Evolutionary conservation across 2,797 vertebrate species (phyloP), one percentile per base, ranked within the genome.

Genomic region (Pelodytes ibericus): DNA sequence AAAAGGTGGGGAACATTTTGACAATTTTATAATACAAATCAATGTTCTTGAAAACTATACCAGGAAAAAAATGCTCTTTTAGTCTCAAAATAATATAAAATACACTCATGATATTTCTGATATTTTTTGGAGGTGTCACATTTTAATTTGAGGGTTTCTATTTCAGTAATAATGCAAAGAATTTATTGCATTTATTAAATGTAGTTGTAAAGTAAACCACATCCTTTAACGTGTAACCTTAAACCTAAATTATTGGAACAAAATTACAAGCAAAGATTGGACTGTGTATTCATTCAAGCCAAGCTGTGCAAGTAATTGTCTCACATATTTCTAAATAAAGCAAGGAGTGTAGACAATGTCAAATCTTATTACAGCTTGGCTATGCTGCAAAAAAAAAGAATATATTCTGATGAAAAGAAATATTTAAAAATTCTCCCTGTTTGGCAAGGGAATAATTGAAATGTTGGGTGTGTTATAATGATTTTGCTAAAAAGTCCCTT

Each of bases 201-300:
- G 13, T n/a, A 47, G 24, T 27, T 49, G 18, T 27, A 77, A 64
- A 77, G 3, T 59, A 7, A 13, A 59, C 68, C 67, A 77, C 67
- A 77, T 71, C 51, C 49, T 69, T 71, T 59, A 33, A 64, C 20
- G 16, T 58, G 36, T 13, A 66, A 27, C 68, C 75, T 66, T 41
- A 59, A 66, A 77, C 26, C 7, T 59, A 77, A 57, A 71, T 77
- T 47, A 64, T 41, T 64, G 36, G 5, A 57, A 70, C 22, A 51
- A 69, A 62, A 39, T 76, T 56, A 47, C 60, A 20, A 44, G 26
- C 36, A 29, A n/a, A 69, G 6, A 58, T 58, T 58, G 4, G 56
- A 26, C 20, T 26, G 56, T 27, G 26, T 4, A 58, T 58, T 53
- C 49, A 22, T 53, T 68, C 39, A 49, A 75, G 53, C 53, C 44